Evolutionary conservation across 23 tunicate genomes (phyloP).

Genomic region (Halocynthia aurantium): DNA sequence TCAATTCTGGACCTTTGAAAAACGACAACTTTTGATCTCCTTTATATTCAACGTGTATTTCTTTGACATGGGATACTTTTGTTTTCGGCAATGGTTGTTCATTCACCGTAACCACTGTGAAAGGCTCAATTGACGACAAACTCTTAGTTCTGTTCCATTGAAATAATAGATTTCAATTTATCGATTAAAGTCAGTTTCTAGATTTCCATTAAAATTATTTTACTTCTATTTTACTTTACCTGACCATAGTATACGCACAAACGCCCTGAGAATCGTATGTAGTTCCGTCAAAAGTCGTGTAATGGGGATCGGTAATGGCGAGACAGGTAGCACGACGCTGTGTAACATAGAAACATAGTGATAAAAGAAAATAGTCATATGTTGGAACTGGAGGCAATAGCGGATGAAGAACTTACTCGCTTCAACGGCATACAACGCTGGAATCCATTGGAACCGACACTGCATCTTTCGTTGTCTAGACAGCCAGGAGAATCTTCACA

Average conservation of each 20-base stretch:
- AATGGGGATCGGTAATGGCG: constrained; percentile 79
- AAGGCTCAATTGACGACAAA: constrained; percentile 30
- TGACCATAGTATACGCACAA: constrained; percentile 71
- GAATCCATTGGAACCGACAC: constrained; percentile 22
- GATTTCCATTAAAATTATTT: neutral
- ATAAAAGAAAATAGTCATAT: neutral
- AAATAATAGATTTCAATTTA: neutral
- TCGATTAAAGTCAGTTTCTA: neutral
- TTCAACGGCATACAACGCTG: constrained; percentile 28
- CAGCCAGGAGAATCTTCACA: constrained; percentile 49
- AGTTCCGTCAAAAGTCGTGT: constrained; percentile 59
- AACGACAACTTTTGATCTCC: constrained; percentile 29
- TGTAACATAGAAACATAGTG: neutral
- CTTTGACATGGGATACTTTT: constrained; percentile 53
- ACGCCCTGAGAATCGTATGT: constrained; percentile 57
- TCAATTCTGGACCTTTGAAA: constrained; percentile 32
- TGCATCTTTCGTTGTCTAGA: constrained; percentile 26
- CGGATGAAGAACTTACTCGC: neutral
- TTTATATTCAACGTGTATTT: constrained; percentile 39
- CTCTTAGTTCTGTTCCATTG: constrained; percentile 25
- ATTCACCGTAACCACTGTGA: constrained; percentile 66
- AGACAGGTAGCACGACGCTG: constrained; percentile 64
- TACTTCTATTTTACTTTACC: constrained; percentile 6
- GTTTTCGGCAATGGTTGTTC: constrained; percentile 33
- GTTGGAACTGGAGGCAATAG: too few relatives aligned